Evolutionary conservation across 2,888 invertebrate species (phyloP).

Genomic region (Drosophila paramelanica): DNA sequence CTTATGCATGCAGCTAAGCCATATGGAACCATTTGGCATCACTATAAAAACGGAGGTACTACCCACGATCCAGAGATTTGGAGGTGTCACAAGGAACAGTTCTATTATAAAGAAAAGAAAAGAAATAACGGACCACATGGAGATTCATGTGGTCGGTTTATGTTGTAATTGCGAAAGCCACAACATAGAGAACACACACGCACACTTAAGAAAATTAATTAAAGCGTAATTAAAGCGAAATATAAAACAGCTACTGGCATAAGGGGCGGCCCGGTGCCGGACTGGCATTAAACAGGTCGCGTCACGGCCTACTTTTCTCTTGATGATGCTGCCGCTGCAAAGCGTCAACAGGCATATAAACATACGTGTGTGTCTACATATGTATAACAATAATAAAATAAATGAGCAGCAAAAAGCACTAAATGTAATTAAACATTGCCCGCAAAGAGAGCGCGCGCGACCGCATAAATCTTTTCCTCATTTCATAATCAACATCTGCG

Average conservation of each 20-base stretch:
- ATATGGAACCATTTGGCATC: conserved; percentile 10
- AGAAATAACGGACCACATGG: conserved; percentile 26
- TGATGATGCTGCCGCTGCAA: conserved; percentile 52
- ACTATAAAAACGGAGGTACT: neutral
- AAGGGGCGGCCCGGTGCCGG: conserved; percentile 20
- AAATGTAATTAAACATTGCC: conserved; percentile 68
- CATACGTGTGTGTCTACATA: neutral
- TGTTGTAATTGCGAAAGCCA: conserved; percentile 65
- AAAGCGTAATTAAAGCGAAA: conserved; percentile 66
- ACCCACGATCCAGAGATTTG: too few relatives aligned
- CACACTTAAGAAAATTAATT: conserved; percentile 73
- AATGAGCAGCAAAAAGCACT: conserved; percentile 55
- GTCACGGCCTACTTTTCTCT: conserved; percentile 65
- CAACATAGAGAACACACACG: conserved; percentile 39
- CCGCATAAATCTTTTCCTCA: conserved; percentile 65
- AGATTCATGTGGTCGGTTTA: conserved; percentile 38
- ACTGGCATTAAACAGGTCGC: conserved; percentile 65
- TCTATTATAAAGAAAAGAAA: too few relatives aligned
- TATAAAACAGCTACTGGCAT: conserved; percentile 34
- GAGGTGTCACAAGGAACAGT: too few relatives aligned
- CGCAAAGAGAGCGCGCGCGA: conserved; percentile 34
- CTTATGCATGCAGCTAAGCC: neutral
- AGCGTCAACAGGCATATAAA: conserved; percentile 24
- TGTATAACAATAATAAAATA: conserved; percentile 57
- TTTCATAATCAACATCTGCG: conserved; percentile 71